A percentile compares a stretch with the other conserved stretches of the same genome.
phyloP scores from a whole-genome alignment of 2,797 vertebrate genomes.

The Acipenser ruthenus region DNA sequence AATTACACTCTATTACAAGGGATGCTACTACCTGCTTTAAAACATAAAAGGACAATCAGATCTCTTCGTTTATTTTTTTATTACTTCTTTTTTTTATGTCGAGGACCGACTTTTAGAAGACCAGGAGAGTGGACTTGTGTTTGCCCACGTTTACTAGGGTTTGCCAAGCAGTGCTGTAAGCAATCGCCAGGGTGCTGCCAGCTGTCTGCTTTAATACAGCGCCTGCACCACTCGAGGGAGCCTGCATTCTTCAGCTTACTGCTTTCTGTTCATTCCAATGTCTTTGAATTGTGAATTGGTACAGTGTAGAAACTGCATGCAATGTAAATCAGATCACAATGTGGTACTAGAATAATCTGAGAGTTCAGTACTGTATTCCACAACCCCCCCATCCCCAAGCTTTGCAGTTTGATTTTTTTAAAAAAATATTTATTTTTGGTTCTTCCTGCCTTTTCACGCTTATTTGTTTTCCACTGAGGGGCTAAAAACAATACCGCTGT shows the following conservation, averaged over 20 bases:
- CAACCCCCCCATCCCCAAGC: not conserved
- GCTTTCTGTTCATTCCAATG: too few relatives aligned
- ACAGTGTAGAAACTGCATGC: too few relatives aligned
- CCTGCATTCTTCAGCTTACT: not conserved
- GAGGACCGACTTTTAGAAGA: not conserved
- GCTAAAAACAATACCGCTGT: not conserved
- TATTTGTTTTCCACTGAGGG: not conserved
- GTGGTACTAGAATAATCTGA: not conserved
- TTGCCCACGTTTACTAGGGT: constrained; percentile 9
- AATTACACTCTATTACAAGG: constrained; percentile 18
- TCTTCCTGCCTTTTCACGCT: not conserved
- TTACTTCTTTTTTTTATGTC: not conserved
- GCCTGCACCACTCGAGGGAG: constrained; percentile 7
- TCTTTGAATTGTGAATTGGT: too few relatives aligned
- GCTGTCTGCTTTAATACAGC: not conserved
- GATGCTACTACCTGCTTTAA: constrained; percentile 18
- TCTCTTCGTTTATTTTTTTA: constrained; percentile 7
- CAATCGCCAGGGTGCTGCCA: constrained; percentile 4
- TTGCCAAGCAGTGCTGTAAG: constrained; percentile 8
- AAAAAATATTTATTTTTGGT: too few relatives aligned
- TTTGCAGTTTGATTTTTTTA: not conserved
- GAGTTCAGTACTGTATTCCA: not conserved
- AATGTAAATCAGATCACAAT: not conserved
- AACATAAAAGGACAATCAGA: constrained; percentile 26
- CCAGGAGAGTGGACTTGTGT: not conserved